Conservation (phyloP, 1,140 invertebrate species). For the Solenopsis invicta region DNA sequence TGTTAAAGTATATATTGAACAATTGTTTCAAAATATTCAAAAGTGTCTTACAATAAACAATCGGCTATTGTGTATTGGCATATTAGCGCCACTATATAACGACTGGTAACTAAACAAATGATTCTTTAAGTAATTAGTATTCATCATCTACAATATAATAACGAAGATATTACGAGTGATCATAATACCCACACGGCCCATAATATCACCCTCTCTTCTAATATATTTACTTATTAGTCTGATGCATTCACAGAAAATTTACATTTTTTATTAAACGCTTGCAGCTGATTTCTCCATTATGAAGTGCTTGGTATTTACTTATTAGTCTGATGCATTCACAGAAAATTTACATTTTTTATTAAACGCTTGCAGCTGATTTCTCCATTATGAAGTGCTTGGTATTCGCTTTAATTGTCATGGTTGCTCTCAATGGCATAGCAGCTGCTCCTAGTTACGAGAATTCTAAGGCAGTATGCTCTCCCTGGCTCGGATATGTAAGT, state of each 20-base stretch:
- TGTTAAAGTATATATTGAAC: too few species aligned
- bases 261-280: not conserved
- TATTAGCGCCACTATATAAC: too few species aligned
- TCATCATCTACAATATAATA: too few species aligned
- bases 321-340: too few species aligned
- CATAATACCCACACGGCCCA: not conserved
- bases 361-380: slow-evolving; percentile 9
- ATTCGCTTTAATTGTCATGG: slow-evolving; percentile 7
- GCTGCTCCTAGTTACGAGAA: not conserved
- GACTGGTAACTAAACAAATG: too few species aligned
- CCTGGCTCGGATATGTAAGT: not conserved
- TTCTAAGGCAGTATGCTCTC: not conserved
- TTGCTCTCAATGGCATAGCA: not conserved
- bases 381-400: slow-evolving; percentile 7
- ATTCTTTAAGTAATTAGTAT: too few species aligned
- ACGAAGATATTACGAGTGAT: too few species aligned
- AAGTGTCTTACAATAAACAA: too few species aligned
- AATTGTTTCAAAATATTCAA: too few species aligned
- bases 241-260: not conserved
- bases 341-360: not conserved
- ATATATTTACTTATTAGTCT: not conserved
- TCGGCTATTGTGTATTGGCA: too few species aligned
- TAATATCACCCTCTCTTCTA: not conserved
- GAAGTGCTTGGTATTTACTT: not conserved
- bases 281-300: slow-evolving; percentile 1